Base-by-base conservation (phyloP, 2,113 vertebrate species). In the Pithys albifrons region DNA sequence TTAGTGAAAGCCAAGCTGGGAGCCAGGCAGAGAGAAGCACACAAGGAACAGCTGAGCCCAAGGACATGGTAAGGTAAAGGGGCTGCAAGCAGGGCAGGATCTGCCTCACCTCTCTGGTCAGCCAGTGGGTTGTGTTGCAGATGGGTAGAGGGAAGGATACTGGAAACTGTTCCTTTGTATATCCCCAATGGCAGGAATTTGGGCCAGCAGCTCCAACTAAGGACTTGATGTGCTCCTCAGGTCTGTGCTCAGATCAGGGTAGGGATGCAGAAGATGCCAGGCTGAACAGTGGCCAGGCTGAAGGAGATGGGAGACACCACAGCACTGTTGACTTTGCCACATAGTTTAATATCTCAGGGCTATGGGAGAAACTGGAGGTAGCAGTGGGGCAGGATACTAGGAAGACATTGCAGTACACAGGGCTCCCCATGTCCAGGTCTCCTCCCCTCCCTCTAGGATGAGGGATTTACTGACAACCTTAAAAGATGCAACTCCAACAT, bases 1-100 rank as follows among this genome's bases (percentile, higher is more conserved):
- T 96, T 48, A 94, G 66, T 3, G 4, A 79, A 80, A 94, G 45
- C 86, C 91, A 37, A 83, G 69, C 85, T 87, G 67, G 91, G 72
- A 90, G 72, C 94, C 89, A 82, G 78, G 95, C 84, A 43, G 76
- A 69, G 80, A 64, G 79, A 72, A 89, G 83, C 69, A 92, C 81
- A 58, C 77, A 80, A 92, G 71, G 82, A 73, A 37, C 57, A 49
- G 65, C 84, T 69, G 67, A 80, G 62, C 59, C 66, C 77, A 70
- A 37, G 35, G 27, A 48, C 3, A 0, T 70, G 85, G 87, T 85
- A 88, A 93, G 93, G 59, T 76, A 71, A 74, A 62, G 59, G 41
- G 64, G 54, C 59, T 75, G 45, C 5, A 1, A 39, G 23, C 16
- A 65, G 25, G 39, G 27, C 43, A 85, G 23, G 22, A 46, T 49